Base-by-base conservation (phyloP, 2,888 invertebrate genomes). In the Platyscelio sp. region DNA sequence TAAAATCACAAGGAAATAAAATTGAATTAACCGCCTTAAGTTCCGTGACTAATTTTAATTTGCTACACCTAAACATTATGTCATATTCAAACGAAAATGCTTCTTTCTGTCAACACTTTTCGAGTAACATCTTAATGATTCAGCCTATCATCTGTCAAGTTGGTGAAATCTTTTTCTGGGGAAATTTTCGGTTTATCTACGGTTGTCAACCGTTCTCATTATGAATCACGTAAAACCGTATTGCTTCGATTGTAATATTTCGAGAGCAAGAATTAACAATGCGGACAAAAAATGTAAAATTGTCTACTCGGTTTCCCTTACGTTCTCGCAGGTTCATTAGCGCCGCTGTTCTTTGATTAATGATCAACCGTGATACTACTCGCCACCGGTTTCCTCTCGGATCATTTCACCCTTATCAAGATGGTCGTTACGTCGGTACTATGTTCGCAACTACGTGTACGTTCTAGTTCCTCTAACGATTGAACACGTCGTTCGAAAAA, bases 291-390 rank as follows among this genome's bases (percentile, higher is more conserved):
- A n/a, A n/a, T n/a, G n/a, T n/a, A 33, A 33, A 33, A 33, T 33
- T 33, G 33, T 61, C 27, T 63, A 33, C 27, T 58, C 29, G 38
- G 26, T 26, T 29, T 70, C 60, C 58, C 40, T 75, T 46, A 72
- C 88, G 89, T 89, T 90, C 90, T 86, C 87, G 90, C 89, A 89
- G 90, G 91, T 92, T 92, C 92, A 92, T 92, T 92, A 92, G 92
- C 91, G 92, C 91, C 89, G 87, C 89, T 91, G 91, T 92, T 89
- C 91, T 92, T 92, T 92, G 92, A 92, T 92, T 92, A 92, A 92
- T 92, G 92, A 89, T 87, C 89, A 86, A 86, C 87, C 87, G 88
- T 86, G 85, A 87, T 88, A 87, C 88, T 86, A 87, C 88, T 91
- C 89, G 90, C 91, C 92, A 91, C 91, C 88, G 91, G 90, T 91